These are phyloP conservation scores for Cryptophagus acutangulus DNA, from an alignment of 2,888 invertebrate genomes.

Conservation along the genomic window DNA sequence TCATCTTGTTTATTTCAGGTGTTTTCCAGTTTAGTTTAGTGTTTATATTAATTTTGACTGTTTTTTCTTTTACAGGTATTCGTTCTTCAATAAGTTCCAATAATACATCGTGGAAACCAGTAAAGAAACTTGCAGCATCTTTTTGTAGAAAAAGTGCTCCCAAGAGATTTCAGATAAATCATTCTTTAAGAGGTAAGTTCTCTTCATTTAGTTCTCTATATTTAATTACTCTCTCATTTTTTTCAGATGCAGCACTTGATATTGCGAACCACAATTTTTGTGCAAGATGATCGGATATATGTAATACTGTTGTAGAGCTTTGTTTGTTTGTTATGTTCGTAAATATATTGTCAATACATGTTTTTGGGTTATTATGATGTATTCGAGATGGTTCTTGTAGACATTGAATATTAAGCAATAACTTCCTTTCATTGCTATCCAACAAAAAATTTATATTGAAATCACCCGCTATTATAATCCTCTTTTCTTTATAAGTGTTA, in stretches of 20 bases:
- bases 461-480: too few relatives aligned
- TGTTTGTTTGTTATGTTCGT: background rate
- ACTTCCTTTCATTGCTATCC: too few relatives aligned
- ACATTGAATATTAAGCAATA: too few relatives aligned
- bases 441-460: too few relatives aligned
- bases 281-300: too few relatives aligned
- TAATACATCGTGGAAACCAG: background rate
- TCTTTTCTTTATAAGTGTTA: too few relatives aligned
- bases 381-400: background rate
- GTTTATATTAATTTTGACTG: background rate
- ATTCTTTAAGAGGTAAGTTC: background rate
- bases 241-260: too few relatives aligned
- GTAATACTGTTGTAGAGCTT: too few relatives aligned
- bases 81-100: background rate
- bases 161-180: background rate
- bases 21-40: conserved; percentile 2
- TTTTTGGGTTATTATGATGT: background rate
- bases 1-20: conserved; percentile 4
- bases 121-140: background rate
- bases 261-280: too few relatives aligned
- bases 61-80: background rate
- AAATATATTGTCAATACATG: background rate
- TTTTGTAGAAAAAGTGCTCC: background rate
- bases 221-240: background rate
- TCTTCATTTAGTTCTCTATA: background rate